phyloP scores from a whole-genome alignment of 2,888 invertebrate genomes.

The Endotricha flammealis region DNA sequence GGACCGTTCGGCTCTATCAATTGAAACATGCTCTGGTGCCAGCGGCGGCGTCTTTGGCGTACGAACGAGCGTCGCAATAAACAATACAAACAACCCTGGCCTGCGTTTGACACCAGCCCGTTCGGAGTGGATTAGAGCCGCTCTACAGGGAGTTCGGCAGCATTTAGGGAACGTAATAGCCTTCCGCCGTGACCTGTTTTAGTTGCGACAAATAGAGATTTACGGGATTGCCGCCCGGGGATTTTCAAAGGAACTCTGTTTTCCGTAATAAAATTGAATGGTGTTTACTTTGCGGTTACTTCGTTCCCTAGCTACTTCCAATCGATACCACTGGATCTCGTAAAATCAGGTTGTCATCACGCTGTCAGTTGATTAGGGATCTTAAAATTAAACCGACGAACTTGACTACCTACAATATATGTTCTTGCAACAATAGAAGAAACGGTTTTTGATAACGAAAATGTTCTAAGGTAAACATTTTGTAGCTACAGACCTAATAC shows the following conservation, averaged over 20 bases:
- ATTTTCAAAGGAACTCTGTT: conserved; percentile 56
- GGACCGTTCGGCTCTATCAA: conserved; percentile 55
- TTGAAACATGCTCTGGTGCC: conserved; percentile 61
- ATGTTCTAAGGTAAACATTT: not conserved
- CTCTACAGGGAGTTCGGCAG: conserved; percentile 73
- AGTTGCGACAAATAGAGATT: conserved; percentile 78
- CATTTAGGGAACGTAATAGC: conserved; percentile 77
- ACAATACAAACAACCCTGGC: conserved; percentile 76
- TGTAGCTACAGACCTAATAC: conserved; percentile 10
- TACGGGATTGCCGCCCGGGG: conserved; percentile 65
- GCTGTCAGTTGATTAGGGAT: not conserved
- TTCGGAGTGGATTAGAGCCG: conserved; percentile 75
- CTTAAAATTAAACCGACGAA: conserved; percentile 26
- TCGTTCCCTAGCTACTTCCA: conserved; percentile 30
- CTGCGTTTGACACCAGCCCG: conserved; percentile 77
- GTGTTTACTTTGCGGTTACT: conserved; percentile 61
- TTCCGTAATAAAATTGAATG: conserved; percentile 68
- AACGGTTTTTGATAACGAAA: no score
- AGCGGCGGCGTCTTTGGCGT: conserved; percentile 61
- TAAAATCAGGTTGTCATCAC: not conserved
- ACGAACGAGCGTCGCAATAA: conserved; percentile 70
- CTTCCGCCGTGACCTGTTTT: conserved; percentile 76
- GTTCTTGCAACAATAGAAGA: no score
- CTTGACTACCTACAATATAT: no score
- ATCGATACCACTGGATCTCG: not conserved